phyloP scores from a whole-genome alignment of 2,888 invertebrate species.

The Ochlodes sylvanus region DNA sequence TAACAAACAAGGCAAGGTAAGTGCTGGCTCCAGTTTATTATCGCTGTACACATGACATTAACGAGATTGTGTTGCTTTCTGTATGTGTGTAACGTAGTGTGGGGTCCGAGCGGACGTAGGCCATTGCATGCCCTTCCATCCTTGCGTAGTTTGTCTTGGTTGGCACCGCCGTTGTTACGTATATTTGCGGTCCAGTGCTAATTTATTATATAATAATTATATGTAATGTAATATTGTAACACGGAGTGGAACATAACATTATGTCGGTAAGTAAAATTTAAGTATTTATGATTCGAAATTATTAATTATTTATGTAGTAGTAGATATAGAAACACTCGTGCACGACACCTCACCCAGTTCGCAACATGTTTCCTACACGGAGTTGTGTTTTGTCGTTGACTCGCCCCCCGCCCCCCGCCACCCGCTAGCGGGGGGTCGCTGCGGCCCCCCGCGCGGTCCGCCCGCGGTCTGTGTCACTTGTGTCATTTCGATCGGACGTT shows the following conservation, averaged over 20 bases:
- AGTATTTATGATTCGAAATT: constrained; percentile 50
- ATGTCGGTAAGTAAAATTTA: constrained; percentile 70
- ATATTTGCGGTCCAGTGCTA: constrained; percentile 58
- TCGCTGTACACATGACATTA: constrained; percentile 42
- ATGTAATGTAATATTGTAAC: constrained; percentile 53
- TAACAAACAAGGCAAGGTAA: constrained; percentile 67
- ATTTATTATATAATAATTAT: constrained; percentile 48
- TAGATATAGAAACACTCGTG: constrained; percentile 40
- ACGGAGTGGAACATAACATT: constrained; percentile 59
- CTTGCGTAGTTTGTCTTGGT: constrained; percentile 46
- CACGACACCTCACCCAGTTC: constrained; percentile 59
- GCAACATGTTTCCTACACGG: constrained; percentile 30
- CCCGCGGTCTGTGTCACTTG: constrained; percentile 45
- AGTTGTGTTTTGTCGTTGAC: constrained; percentile 45
- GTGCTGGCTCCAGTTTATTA: constrained; percentile 56
- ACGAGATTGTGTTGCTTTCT: constrained; percentile 60
- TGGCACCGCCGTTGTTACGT: constrained; percentile 14
- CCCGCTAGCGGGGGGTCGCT: no score
- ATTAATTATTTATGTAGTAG: constrained; percentile 38
- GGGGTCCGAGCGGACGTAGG: constrained; percentile 59
- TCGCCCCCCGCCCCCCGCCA: constrained; percentile 41
- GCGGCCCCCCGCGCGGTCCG: no score
- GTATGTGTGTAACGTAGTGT: constrained; percentile 58
- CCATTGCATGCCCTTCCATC: constrained; percentile 63
- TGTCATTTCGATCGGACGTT: constrained; percentile 57